Base-by-base conservation (phyloP, 2,888 invertebrate species). In the Meiosimyza decipiens region DNA sequence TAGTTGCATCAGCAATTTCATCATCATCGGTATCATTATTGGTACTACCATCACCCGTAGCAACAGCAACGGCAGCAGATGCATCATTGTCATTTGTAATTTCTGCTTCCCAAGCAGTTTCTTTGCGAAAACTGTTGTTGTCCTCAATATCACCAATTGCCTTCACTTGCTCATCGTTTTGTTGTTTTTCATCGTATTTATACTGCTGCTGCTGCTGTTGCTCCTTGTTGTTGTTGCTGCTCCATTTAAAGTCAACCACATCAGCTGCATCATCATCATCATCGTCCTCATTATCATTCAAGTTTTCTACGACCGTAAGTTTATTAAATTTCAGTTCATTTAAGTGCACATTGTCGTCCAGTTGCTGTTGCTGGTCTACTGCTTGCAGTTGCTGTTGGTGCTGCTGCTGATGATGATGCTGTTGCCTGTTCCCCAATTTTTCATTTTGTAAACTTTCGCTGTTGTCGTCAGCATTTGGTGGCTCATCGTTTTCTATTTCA, bases 261-360 rank as follows among this genome's bases (percentile, higher is more conserved):
- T 40, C 40, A 40, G 40, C 40, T 9, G 40, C 40, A 70, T 22
- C 55, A 49, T 16, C 60, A 59, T 12, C 59, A n/a, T 54, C 62
- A n/a, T 64, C 71, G 13, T 60, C 60, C 54, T n/a, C 59, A 67
- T 69, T 50, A 65, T 57, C 51, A 50, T 67, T 66, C 12, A 59
- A 57, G 16, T 70, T 65, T 51, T 71, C 73, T 60, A 28, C 22
- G 9, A 33, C 22, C 11, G 59, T 54, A 70, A 77, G 80, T 79
- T 84, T 83, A 82, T 82, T 82, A 80, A 81, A 81, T 82, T 84
- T 82, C 79, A 80, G 81, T 77, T 79, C 83, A 78, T 79, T 79
- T 79, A 80, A 80, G 79, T 78, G 79, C 79, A 81, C 83, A 80
- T 82, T 81, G 73, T 80, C 79, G 77, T 82, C 80, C 74, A 79